These are phyloP conservation scores for Zosterops pallidus DNA, from an alignment of 2,113 vertebrate genomes.

Conservation along the genomic window DNA sequence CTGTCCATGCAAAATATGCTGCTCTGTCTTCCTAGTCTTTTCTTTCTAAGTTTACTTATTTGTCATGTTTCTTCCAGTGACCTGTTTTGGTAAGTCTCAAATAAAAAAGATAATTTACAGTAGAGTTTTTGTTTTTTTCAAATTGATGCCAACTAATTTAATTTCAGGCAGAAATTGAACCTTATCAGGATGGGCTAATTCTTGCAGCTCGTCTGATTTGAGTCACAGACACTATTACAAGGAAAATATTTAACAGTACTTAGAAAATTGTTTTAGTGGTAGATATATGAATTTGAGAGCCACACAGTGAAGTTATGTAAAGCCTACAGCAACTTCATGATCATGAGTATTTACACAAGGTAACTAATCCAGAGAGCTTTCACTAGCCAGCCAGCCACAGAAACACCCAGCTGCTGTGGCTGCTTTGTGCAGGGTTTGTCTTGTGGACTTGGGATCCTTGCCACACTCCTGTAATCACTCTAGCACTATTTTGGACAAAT, in stretches of 20 bases:
- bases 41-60: not conserved
- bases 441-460: not conserved
- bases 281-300: not conserved
- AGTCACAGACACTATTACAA: not conserved
- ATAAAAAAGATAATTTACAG: not conserved
- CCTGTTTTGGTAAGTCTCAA: not conserved
- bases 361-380: not conserved
- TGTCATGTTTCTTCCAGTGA: not conserved
- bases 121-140: not conserved
- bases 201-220: not conserved
- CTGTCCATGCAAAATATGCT: not conserved
- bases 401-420: not conserved
- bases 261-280: not conserved
- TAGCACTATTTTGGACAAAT: not conserved
- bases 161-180: not conserved
- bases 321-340: not conserved
- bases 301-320: not conserved
- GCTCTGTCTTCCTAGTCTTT: not conserved
- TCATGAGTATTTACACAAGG: not conserved
- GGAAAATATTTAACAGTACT: not conserved
- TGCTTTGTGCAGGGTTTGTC: rapidly evolving
- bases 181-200: not conserved
- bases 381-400: not conserved
- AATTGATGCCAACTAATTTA: not conserved
- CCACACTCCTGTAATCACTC: not conserved